Percentiles rank a stretch among this genome's conserved stretches.
Evolutionary conservation across 2,888 invertebrate species (phyloP).

Genomic region (Mellilla xanthometata): DNA sequence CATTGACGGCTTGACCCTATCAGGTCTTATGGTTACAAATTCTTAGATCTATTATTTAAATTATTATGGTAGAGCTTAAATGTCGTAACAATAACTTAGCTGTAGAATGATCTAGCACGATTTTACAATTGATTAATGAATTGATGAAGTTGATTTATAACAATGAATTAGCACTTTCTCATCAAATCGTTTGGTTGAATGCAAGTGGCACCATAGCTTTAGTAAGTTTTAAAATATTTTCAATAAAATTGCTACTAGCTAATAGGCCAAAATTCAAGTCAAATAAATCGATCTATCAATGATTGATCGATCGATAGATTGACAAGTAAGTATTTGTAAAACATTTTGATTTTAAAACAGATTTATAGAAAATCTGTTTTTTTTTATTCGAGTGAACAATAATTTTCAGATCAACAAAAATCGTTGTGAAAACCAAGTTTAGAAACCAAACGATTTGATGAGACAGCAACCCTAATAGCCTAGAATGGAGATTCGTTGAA

Average conservation of each 20-base stretch:
- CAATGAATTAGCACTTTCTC: not conserved
- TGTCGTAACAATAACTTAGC: slow-evolving; percentile 1
- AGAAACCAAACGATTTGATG: not conserved
- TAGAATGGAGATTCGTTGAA: slow-evolving; percentile 33
- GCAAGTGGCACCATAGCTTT: no score
- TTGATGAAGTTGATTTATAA: slow-evolving; percentile 15
- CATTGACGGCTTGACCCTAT: slow-evolving; percentile 6
- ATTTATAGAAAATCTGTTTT: no score
- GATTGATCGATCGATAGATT: no score
- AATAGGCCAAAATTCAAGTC: no score
- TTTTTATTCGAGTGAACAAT: no score
- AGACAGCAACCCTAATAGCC: not conserved
- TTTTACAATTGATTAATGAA: not conserved
- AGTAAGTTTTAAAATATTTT: no score
- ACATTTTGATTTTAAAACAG: no score
- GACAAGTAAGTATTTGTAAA: no score
- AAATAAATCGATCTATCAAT: no score
- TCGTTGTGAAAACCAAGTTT: no score
- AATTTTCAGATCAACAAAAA: no score
- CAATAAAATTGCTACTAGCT: no score
- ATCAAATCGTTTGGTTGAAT: not conserved
- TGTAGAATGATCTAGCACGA: slow-evolving; percentile 12
- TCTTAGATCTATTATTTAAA: not conserved
- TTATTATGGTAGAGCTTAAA: slow-evolving; percentile 4
- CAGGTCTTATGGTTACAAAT: slow-evolving; percentile 6